Base-by-base conservation (phyloP, 2,113 vertebrate species). In the Triplophysa dalaica region DNA sequence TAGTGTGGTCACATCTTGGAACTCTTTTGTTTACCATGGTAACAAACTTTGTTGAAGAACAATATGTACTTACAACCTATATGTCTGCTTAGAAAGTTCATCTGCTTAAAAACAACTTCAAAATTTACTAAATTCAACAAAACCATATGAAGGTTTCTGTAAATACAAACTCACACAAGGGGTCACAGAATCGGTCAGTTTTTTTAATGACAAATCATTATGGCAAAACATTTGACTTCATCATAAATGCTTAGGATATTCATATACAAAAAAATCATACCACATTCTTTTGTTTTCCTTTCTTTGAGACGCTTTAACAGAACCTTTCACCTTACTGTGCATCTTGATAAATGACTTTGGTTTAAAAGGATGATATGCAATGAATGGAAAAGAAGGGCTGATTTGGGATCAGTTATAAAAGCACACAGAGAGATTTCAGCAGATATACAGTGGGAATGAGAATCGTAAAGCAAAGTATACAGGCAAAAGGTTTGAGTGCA, bases 1-100 rank as follows among this genome's bases (percentile, higher is more conserved):
- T 72, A 84, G 21, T 76, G 65, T 33, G 38, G 83, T 84, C 80
- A 84, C 83, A 84, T 82, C 60, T 67, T n/a, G 1, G 38, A 67
- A 52, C 7, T 8, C 41, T 79, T 75, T 43, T 52, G 22, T 62
- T 65, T 67, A 75, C 77, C 67, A 63, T 21, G 69, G 76, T 70
- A 79, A 84, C 76, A 8, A 29, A 45, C 13, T 41, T 24, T 58
- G 38, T 24, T 54, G 41, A 12, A 66, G 21, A 75, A 75, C 24
- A 26, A 33, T 9, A 29, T 79, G 75, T 21, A 17, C 76, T 33
- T 52, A 79, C 2, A 12, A 17, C 56, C 50, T 62, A 67, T 11
- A 26, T 48, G 5, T 52, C 3, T 69, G 22, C 33, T 21, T 72
- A 50, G n/a, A 38, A 8, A 67, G 79, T 29, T 17, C 2, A 16